Conservation (phyloP, 2,797 vertebrate species). For the Echeneis naucrates region DNA sequence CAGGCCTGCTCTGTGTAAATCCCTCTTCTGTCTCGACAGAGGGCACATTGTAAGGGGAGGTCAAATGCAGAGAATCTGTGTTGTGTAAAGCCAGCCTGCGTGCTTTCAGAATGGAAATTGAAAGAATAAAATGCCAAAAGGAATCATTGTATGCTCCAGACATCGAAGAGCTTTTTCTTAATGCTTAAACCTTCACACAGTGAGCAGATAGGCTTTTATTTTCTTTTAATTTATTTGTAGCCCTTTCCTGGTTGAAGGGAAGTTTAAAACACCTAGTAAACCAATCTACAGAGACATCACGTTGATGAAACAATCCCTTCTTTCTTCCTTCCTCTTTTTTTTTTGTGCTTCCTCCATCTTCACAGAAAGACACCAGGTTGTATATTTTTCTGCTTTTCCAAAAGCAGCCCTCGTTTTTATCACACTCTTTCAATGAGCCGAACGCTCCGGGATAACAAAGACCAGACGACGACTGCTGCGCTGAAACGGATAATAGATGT, state of each 20-base stretch:
- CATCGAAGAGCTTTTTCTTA: slow-evolving; percentile 13
- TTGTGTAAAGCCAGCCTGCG: slow-evolving; percentile 62
- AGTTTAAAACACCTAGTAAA: background rate
- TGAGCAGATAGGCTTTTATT: too few relatives aligned
- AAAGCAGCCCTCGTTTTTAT: too few relatives aligned
- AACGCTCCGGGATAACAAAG: background rate
- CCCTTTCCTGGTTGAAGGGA: too few relatives aligned
- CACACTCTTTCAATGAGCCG: background rate
- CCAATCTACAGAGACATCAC: too few relatives aligned
- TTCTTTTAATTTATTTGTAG: too few relatives aligned
- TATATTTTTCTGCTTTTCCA: background rate
- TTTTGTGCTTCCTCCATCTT: too few relatives aligned
- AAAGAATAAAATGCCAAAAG: slow-evolving; percentile 62
- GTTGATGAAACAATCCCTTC: too few relatives aligned
- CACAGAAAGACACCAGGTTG: too few relatives aligned
- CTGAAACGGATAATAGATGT: too few relatives aligned
- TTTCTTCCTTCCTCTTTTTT: too few relatives aligned
- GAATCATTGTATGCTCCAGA: slow-evolving; percentile 48
- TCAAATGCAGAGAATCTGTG: slow-evolving; percentile 70
- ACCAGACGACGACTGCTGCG: too few relatives aligned
- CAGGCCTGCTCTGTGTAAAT: slow-evolving; percentile 71
- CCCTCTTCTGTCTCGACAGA: slow-evolving; percentile 68
- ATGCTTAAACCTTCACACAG: background rate
- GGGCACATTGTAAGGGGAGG: slow-evolving; percentile 65
- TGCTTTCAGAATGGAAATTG: slow-evolving; percentile 62